A percentile compares a stretch with the other conserved stretches of the same genome.
Evolutionary conservation across 2,888 invertebrate genomes (phyloP).

Genomic region (Gastrophysa polygoni): DNA sequence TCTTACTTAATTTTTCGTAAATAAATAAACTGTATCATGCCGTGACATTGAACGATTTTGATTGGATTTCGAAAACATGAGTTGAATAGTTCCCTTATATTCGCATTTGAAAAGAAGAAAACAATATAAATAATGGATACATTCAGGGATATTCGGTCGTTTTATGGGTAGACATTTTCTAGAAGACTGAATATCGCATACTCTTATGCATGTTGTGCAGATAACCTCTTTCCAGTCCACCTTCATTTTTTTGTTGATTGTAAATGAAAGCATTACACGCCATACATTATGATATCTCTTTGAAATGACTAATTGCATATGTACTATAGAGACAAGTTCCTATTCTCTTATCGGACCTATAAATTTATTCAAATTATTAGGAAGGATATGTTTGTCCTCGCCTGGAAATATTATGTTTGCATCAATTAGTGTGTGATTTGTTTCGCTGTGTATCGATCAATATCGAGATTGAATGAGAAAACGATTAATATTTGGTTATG

Average conservation of each 20-base stretch:
- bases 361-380: slow-evolving; percentile 13
- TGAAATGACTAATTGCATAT: neutral
- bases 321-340: neutral
- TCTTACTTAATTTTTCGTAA: too few species aligned
- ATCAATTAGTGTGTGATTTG: slow-evolving; percentile 13
- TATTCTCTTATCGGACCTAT: slow-evolving; percentile 1
- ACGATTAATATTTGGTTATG: neutral
- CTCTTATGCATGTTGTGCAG: neutral
- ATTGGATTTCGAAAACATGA: too few species aligned
- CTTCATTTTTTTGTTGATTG: neutral
- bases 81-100: too few species aligned
- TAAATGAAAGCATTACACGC: neutral
- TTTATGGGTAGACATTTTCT: neutral
- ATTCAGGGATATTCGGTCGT: too few species aligned
- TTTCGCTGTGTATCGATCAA: slow-evolving; percentile 9
- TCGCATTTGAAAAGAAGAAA: too few species aligned
- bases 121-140: too few species aligned
- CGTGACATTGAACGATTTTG: too few species aligned
- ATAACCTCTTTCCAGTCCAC: neutral
- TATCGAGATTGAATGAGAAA: slow-evolving; percentile 10
- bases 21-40: too few species aligned
- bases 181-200: neutral
- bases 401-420: slow-evolving; percentile 10
- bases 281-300: neutral
- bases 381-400: slow-evolving; percentile 14